Base-by-base conservation (phyloP, 2,113 vertebrate species). In the Paradisaea rubra region DNA sequence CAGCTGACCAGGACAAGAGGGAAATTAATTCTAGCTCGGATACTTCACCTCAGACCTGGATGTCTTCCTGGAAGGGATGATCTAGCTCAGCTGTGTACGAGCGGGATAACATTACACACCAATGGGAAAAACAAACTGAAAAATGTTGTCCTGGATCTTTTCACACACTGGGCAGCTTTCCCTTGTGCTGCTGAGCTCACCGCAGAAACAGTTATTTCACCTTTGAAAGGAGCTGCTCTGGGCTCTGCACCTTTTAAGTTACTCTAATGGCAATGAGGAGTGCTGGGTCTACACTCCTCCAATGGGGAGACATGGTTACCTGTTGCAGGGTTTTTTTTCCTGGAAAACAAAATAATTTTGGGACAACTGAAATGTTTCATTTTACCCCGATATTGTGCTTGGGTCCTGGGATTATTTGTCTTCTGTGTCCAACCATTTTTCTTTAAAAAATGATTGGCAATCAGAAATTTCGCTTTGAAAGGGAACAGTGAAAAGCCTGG, bases 121-220 rank as follows among this genome's bases (percentile, higher is more conserved):
- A 56, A 19, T 70, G 82, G 74, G 61, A 61, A 91, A 97, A 95
- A 57, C 83, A 89, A 88, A 68, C 52, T 59, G 64, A 66, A 35
- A 68, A 86, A 39, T 13, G n/a, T 24, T 90, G 79, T 88, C 82
- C 93, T 95, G 93, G 79, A 94, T 85, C 81, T 86, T 68, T 78
- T 95, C 95, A 94, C n/a, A 60, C 16, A 7, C 60, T 81, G 94
- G 89, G 68, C 85, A 95, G 82, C 60, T 85, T 78, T 91, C 71
- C 81, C 84, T 72, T 1, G 5, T 47, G 81, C 72, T 49, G 2
- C 79, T 95, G 81, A 95, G 61, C 88, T 92, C 85, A 66, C 22
- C 14, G 37, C 83, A 45, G 39, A 41, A 56, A 2, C 19, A 60
- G 39, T 41, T 35, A 15, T 42, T 94, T 70, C 47, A 37, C 60